phyloP scores from a whole-genome alignment of 2,797 vertebrate species.

The Danio jaintianensis region DNA sequence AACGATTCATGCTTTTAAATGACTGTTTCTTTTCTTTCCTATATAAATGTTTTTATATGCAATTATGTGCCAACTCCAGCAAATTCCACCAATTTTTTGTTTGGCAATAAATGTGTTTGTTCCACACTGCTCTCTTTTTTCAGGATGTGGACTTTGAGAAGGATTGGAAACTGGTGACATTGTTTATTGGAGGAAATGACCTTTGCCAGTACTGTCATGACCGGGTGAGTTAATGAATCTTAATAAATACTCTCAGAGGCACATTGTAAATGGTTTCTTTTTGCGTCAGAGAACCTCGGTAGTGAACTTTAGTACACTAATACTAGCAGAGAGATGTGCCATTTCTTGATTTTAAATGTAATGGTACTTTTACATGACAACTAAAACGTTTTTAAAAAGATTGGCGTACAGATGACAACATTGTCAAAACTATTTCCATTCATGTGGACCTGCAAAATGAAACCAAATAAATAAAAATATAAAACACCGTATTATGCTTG shows the following conservation, averaged over 20 bases:
- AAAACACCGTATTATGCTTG: too few species aligned
- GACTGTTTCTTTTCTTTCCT: neutral
- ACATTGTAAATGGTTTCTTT: neutral
- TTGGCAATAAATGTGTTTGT: neutral
- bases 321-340: neutral
- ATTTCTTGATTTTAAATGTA: neutral
- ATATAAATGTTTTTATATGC: neutral
- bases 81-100: neutral
- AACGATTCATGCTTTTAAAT: neutral
- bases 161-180: constrained; percentile 95
- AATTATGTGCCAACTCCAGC: neutral
- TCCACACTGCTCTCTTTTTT: constrained; percentile 12
- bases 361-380: too few species aligned
- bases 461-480: too few species aligned
- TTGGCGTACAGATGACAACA: too few species aligned
- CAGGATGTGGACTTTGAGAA: constrained; percentile 87
- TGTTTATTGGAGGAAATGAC: constrained; percentile 91
- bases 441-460: too few species aligned
- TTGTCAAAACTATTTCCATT: too few species aligned
- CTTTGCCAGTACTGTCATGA: constrained; percentile 91
- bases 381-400: too few species aligned
- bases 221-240: constrained; percentile 76
- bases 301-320: constrained; percentile 15
- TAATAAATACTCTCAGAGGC: neutral
- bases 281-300: neutral